Evolutionary conservation across 2,113 vertebrate species (phyloP).

Genomic region (Holacanthus passer): DNA sequence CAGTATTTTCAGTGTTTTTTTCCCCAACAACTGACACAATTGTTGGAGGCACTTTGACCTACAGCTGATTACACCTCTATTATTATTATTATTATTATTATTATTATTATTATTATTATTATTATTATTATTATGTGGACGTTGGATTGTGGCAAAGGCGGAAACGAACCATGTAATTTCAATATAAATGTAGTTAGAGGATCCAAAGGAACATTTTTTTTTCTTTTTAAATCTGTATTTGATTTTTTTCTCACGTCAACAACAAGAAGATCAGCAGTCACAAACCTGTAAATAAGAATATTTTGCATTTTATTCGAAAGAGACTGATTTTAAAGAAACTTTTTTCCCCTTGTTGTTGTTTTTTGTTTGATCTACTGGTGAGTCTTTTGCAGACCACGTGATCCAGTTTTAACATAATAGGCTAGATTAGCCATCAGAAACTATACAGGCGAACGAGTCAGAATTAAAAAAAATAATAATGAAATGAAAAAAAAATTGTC

Average conservation of each 20-base stretch:
- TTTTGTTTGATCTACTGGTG: constrained; percentile 41
- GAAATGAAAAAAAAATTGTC: constrained; percentile 1
- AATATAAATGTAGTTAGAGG: constrained; percentile 20
- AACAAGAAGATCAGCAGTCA: constrained; percentile 54
- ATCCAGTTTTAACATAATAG: constrained; percentile 65
- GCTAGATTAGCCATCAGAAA: constrained; percentile 68
- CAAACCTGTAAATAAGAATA: constrained; percentile 86
- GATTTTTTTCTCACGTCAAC: constrained; percentile 49
- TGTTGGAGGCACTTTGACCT: constrained; percentile 62
- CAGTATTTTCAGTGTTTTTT: constrained; percentile 69
- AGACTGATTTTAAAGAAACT: constrained; percentile 67
- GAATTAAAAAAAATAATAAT: background rate
- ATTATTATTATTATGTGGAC: constrained; percentile 36
- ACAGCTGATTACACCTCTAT: constrained; percentile 44
- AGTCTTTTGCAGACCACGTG: constrained; percentile 64
- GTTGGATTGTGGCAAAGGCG: background rate
- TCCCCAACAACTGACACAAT: constrained; percentile 42
- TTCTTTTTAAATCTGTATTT: constrained; percentile 47
- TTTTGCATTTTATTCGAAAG: constrained; percentile 81
- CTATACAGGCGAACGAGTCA: constrained; percentile 35
- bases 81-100: constrained; percentile 62
- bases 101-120: constrained; percentile 58
- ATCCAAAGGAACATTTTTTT: constrained; percentile 49
- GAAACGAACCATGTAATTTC: constrained; percentile 34
- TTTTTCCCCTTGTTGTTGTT: constrained; percentile 25